Base-by-base conservation (phyloP, 2,888 invertebrate species). In the Myathropa florea region DNA sequence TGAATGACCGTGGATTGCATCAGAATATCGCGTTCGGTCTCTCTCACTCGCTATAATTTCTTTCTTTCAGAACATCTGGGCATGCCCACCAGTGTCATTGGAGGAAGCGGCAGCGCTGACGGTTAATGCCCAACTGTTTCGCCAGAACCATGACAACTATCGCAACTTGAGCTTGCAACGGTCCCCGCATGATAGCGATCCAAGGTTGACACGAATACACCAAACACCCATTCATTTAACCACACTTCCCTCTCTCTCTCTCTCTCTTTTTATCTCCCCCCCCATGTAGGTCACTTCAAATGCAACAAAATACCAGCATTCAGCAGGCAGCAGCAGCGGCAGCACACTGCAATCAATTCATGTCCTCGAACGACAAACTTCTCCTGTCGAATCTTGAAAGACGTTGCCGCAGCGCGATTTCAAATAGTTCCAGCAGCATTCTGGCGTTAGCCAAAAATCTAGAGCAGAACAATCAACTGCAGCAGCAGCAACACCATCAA, bases 11-110 rank as follows among this genome's bases (percentile, higher is more conserved):
- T n/a, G n/a, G n/a, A n/a, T n/a, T n/a, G n/a, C n/a, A n/a, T n/a
- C n/a, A n/a, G n/a, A n/a, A n/a, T n/a, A n/a, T n/a, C n/a, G n/a
- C n/a, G n/a, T n/a, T n/a, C n/a, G n/a, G n/a, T n/a, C n/a, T n/a
- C n/a, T n/a, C n/a, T n/a, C n/a, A n/a, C n/a, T n/a, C n/a, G n/a
- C n/a, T n/a, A n/a, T n/a, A n/a, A n/a, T n/a, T n/a, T 67, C 2
- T 73, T 39, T 73, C 30, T 46, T 57, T 1, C 63, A 89, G 89
- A 89, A 89, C 60, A 89, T 89, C 12, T 89, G 89, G 89, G 80
- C 89, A 7, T 89, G 89, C 23, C 89, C 88, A 30, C 87, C 89
- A n/a, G 88, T 89, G 7, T 84, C 89, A 4, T 65, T 89, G 28
- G 89, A 89, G 24, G 89, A 89, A 61, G 88, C 88, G 2, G 85